Base-by-base conservation (phyloP, 2,113 vertebrate genomes). In the Protobothrops flavoviridis region DNA sequence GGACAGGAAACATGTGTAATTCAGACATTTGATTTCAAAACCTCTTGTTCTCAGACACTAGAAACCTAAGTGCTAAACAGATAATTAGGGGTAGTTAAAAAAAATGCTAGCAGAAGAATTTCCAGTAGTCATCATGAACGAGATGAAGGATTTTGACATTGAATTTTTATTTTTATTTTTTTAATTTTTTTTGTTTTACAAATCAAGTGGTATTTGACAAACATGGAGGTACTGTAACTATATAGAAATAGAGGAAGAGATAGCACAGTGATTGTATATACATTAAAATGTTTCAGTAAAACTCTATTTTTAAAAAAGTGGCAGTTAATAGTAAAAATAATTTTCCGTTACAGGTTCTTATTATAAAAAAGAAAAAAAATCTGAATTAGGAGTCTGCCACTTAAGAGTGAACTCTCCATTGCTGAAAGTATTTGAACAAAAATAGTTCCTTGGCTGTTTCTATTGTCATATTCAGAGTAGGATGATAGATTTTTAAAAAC, bases 401-500 rank as follows among this genome's bases (percentile, higher is more conserved):
- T 94, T 87, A 94, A 93, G 95, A 96, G 90, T 94, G 90, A 94
- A 90, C 56, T 95, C 95, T 96, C 90, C 85, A 55, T 90, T 94
- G 92, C 94, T 93, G 92, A 94, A 95, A n/a, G 91, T 69, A 95
- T 94, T 90, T 94, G 56, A 88, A 92, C 95, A 94, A 91, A 94
- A 89, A 69, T 91, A 91, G 33, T 53, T 39, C 12, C 95, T 96
- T 97, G 94, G 89, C 92, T 74, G 21, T 96, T 94, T 69, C 89
- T 95, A 93, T 94, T 59, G 85, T 96, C 33, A 0, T 56, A 91
- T 88, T 94, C 93, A 91, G 93, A 96, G 53, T 96, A 61, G 91
- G 94, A 96, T 96, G 95, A 96, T 95, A 96, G 94, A 95, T 96
- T 96, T 96, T 93, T 95, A 87, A 55, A 90, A 86, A 96, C 87